Evolutionary conservation across 2,113 vertebrate species (phyloP), one percentile per base, ranked within the genome.

Genomic region (Cichladusa arquata): DNA sequence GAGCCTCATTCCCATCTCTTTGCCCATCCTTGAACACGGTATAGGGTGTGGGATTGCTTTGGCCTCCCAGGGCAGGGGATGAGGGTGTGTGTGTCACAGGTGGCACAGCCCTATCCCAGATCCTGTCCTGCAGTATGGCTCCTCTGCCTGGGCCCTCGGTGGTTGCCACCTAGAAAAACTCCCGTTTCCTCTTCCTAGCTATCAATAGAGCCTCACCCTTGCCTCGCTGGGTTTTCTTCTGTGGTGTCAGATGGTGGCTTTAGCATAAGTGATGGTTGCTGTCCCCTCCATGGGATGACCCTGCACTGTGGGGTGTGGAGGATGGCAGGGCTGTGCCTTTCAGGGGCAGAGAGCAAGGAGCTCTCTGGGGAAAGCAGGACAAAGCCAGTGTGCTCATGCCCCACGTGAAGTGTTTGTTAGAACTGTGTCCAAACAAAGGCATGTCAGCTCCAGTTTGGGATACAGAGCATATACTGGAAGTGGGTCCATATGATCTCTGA

Each of bases 381-480:
- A n/a, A 18, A 67, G 6, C 44, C 4, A 4, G 19, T 1, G 0
- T 40, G 40, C 33, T 45, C 62, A 31, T 29, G 7, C 57, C 3
- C 1, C 12, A 5, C 8, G 19, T 45, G n/a, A 40, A 14, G 6
- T 48, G 47, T 48, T 48, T 48, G 47, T 48, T 24, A 13, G 31
- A 66, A 3, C 40, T 47, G 22, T 61, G n/a, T 70, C 65, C 78
- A 25, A 36, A 45, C 9, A 38, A 60, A 65, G 42, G 22, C 31
- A 3, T 1, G 1, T 3, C 82, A 76, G 22, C 57, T 78, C 38
- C 3, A 3, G 16, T 51, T 25, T 72, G 58, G 42, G 33, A 28
- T 36, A 28, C 1, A 0, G 45, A 73, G 54, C 0, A 0, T 3
- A 0, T 70, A 28, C 19, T 38, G 54, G 25, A 83, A 61, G 67